A percentile compares a stretch with the other conserved stretches of the same genome.
These are phyloP conservation scores for Hypomecis punctinalis DNA, from an alignment of 2,888 invertebrate species.

Conservation along the genomic window DNA sequence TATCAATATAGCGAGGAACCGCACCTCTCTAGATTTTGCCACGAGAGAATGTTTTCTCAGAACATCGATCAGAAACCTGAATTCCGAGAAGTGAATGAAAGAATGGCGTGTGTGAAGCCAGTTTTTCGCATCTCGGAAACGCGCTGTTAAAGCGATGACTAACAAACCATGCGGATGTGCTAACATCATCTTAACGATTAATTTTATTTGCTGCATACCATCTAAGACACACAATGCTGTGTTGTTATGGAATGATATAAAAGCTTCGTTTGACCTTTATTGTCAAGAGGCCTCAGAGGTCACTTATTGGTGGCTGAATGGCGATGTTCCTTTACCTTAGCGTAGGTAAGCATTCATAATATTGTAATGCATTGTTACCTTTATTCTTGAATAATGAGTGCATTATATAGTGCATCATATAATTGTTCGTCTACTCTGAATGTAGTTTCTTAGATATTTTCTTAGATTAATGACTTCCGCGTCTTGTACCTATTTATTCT, in stretches of 20 bases:
- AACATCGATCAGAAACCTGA: constrained; percentile 31
- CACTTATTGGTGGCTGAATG: not conserved
- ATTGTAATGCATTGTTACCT: too few relatives aligned
- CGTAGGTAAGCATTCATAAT: too few relatives aligned
- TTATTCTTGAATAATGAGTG: too few relatives aligned
- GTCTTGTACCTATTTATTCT: too few relatives aligned
- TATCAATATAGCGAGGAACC: constrained; percentile 6
- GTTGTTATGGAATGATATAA: constrained; percentile 22
- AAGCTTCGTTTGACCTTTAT: constrained; percentile 16
- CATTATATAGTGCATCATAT: too few relatives aligned
- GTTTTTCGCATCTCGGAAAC: constrained; percentile 32
- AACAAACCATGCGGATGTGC: constrained; percentile 31
- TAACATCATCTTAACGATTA: constrained; percentile 27
- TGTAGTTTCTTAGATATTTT: too few relatives aligned
- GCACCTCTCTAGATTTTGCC: constrained; percentile 10
- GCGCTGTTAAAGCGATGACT: constrained; percentile 22
- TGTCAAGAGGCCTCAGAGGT: not conserved
- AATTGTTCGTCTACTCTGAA: too few relatives aligned
- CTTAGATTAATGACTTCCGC: too few relatives aligned
- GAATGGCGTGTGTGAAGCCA: constrained; percentile 27
- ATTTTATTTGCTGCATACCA: constrained; percentile 29
- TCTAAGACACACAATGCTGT: constrained; percentile 24
- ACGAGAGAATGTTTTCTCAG: constrained; percentile 25
- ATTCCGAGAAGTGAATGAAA: constrained; percentile 28
- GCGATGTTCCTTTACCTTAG: not conserved